These are phyloP conservation scores for Himalopsyche anomala DNA, from an alignment of 2,888 invertebrate genomes.

Conservation along the genomic window DNA sequence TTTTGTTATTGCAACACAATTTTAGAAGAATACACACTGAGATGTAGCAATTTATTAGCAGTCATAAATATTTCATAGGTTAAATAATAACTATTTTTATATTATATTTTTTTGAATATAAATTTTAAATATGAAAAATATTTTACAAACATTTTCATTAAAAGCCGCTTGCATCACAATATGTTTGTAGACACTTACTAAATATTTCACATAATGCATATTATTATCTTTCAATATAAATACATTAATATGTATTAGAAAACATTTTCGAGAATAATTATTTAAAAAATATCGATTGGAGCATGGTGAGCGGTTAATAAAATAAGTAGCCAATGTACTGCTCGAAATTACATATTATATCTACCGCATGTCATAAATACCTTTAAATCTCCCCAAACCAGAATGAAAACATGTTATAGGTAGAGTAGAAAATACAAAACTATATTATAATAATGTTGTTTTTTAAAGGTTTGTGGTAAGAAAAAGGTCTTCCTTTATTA, in stretches of 20 bases:
- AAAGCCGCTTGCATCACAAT: constrained; percentile 16
- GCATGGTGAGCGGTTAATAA: neutral
- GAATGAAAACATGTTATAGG: neutral
- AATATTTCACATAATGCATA: constrained; percentile 20
- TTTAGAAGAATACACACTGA: neutral
- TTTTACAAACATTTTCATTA: constrained; percentile 34
- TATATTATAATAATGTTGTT: neutral
- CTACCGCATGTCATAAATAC: constrained; percentile 3
- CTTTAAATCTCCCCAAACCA: neutral
- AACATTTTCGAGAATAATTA: neutral
- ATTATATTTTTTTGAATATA: neutral
- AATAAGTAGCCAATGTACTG: constrained; percentile 5
- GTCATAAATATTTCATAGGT: neutral
- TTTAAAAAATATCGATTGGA: neutral
- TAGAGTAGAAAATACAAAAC: neutral
- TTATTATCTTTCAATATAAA: constrained; percentile 2
- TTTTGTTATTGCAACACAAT: neutral
- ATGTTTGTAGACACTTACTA: neutral
- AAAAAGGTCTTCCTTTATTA: neutral
- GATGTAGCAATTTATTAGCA: constrained; percentile 19
- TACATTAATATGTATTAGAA: neutral
- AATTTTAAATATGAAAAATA: constrained; percentile 24
- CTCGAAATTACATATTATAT: neutral
- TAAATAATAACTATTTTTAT: neutral
- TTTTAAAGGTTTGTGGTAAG: constrained; percentile 19